A percentile compares a stretch with the other conserved stretches of the same genome.
phyloP scores from a whole-genome alignment of 2,888 invertebrate species.

The Drosophila yooni region DNA sequence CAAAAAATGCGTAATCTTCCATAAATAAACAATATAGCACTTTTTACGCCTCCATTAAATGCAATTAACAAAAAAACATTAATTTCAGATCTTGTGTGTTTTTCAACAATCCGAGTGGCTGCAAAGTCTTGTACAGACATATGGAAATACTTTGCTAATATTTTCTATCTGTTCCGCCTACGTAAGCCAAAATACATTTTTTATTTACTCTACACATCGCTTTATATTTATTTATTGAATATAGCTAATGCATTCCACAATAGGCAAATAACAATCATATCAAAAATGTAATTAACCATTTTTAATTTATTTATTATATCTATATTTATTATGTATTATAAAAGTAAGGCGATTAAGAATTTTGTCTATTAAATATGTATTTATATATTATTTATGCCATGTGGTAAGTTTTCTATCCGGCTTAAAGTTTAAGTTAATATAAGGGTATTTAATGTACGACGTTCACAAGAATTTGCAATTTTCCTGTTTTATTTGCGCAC shows the following conservation, averaged over 20 bases:
- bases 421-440: neutral
- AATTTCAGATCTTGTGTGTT: constrained; percentile 19
- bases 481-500: neutral
- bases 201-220: neutral
- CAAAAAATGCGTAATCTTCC: constrained; percentile 3
- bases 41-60: constrained; percentile 37
- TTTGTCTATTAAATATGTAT: neutral
- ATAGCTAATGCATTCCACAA: neutral
- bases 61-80: constrained; percentile 43
- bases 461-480: too few relatives aligned
- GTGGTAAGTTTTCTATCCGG: neutral
- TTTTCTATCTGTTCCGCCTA: neutral
- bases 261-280: neutral
- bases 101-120: constrained; percentile 25
- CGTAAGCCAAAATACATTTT: neutral
- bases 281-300: too few relatives aligned
- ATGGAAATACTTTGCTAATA: neutral
- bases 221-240: neutral
- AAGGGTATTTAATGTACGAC: neutral
- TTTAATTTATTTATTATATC: too few relatives aligned
- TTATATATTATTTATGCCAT: neutral
- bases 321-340: too few relatives aligned
- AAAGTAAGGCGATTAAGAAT: neutral
- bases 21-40: constrained; percentile 26
- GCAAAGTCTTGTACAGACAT: constrained; percentile 5